Conservation (phyloP, 2,888 invertebrate genomes). For the Achlya flavicornis region DNA sequence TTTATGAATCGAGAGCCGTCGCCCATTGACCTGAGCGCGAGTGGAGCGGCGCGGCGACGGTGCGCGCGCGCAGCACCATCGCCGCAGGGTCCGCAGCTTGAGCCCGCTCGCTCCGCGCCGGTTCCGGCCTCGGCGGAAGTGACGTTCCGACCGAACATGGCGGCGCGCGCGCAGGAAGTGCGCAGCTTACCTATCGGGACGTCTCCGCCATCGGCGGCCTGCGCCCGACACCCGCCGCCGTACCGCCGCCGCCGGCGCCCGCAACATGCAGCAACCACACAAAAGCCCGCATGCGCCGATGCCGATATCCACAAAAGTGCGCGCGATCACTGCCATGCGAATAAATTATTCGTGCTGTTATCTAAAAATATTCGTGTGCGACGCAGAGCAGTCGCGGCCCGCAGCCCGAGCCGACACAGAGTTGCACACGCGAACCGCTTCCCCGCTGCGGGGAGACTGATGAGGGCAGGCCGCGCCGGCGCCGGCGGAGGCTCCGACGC, state of each 20-base stretch:
- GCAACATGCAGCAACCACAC: conserved; percentile 47
- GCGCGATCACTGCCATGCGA: conserved; percentile 80
- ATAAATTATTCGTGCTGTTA: conserved; percentile 82
- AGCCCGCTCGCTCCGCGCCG: conserved; percentile 50
- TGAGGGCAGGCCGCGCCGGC: conserved; percentile 80
- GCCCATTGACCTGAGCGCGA: conserved; percentile 73
- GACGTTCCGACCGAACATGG: conserved; percentile 80
- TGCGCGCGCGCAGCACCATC: conserved; percentile 55
- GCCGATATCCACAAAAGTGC: conserved; percentile 77
- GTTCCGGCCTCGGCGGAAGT: conserved; percentile 78
- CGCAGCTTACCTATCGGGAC: conserved; percentile 83
- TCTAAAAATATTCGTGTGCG: conserved; percentile 82
- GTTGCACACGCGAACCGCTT: conserved; percentile 79
- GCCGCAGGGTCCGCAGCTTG: conserved; percentile 60
- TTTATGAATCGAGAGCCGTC: conserved; percentile 81
- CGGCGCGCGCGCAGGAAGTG: conserved; percentile 83
- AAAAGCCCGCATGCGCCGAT: conserved; percentile 71
- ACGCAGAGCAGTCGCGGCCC: conserved; percentile 55
- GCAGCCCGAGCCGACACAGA: conserved; percentile 64
- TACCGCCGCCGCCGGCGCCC: conserved; percentile 40
- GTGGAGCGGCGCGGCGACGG: conserved; percentile 42
- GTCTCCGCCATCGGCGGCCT: conserved; percentile 66
- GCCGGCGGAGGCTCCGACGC: conserved; percentile 79
- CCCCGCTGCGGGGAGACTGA: conserved; percentile 83
- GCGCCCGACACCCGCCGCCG: conserved; percentile 40